Percentiles rank a stretch among this genome's conserved stretches.
Evolutionary conservation across 2,113 vertebrate genomes (phyloP).

Genomic region (Mustelus asterias): DNA sequence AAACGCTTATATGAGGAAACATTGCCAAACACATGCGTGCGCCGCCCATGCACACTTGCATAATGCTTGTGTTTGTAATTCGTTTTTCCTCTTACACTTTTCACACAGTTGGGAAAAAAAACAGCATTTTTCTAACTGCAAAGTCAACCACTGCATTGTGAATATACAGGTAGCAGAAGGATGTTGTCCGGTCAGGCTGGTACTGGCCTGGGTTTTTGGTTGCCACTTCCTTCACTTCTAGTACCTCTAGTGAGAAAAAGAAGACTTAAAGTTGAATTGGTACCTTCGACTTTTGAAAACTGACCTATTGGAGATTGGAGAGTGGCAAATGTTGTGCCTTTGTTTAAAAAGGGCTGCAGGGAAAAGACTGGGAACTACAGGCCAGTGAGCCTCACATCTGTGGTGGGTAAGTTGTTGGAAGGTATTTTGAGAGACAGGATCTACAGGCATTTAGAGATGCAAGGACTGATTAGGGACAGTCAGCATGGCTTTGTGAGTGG

Average conservation of each 20-base stretch:
- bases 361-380: too few relatives aligned
- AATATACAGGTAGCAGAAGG: neutral
- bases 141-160: neutral
- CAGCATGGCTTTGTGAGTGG: too few relatives aligned
- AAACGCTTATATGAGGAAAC: neutral
- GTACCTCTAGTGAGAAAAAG: neutral
- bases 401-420: too few relatives aligned
- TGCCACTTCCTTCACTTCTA: neutral
- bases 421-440: too few relatives aligned
- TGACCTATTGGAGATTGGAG: too few relatives aligned
- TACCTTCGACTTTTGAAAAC: neutral
- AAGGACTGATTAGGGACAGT: too few relatives aligned
- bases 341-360: too few relatives aligned
- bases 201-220: neutral
- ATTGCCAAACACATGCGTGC: too few relatives aligned
- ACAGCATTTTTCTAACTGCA: neutral
- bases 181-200: neutral
- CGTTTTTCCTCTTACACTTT: neutral
- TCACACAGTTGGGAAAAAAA: neutral
- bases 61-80: neutral
- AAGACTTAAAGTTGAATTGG: conserved; percentile 4
- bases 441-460: too few relatives aligned
- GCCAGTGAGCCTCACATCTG: too few relatives aligned
- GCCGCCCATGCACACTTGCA: neutral
- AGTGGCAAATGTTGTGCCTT: too few relatives aligned